Percentiles rank a stretch among this genome's conserved stretches.
Evolutionary conservation across 1,140 invertebrate species (phyloP).

Genomic region (Bombus terrestris): DNA sequence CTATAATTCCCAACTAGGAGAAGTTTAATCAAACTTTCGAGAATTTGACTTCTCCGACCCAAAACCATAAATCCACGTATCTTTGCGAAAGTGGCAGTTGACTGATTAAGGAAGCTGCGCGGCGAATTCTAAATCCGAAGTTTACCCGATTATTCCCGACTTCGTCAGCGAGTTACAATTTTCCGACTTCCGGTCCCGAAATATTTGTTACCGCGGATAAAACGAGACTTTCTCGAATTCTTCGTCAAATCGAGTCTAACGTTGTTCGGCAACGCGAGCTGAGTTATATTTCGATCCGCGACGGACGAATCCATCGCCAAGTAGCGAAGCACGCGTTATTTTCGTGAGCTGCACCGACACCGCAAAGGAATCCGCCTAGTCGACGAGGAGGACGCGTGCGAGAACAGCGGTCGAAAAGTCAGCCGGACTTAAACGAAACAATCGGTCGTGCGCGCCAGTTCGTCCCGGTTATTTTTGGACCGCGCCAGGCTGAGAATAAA

Average conservation of each 20-base stretch:
- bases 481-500: conserved; percentile 68
- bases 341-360: not conserved
- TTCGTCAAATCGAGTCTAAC: not conserved
- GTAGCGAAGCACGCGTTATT: not conserved
- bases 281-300: not conserved
- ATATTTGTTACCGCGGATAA: not conserved
- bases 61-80: not conserved
- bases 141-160: not conserved
- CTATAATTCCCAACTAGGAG: not conserved
- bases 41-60: not conserved
- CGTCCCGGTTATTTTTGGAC: conserved; percentile 70
- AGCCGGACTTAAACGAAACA: conserved; percentile 57
- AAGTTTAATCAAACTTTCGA: conserved; percentile 23
- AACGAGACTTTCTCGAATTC: not conserved
- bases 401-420: conserved; percentile 36
- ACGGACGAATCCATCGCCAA: not conserved
- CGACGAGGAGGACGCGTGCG: not conserved
- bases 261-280: not conserved
- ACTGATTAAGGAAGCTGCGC: conserved; percentile 5
- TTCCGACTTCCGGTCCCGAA: not conserved
- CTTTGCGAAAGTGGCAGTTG: not conserved
- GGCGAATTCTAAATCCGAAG: not conserved
- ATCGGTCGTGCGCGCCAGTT: conserved; percentile 45
- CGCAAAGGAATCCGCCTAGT: not conserved
- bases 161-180: not conserved